phyloP scores from a whole-genome alignment of 1,140 invertebrate species.

The Ephestia elutella region DNA sequence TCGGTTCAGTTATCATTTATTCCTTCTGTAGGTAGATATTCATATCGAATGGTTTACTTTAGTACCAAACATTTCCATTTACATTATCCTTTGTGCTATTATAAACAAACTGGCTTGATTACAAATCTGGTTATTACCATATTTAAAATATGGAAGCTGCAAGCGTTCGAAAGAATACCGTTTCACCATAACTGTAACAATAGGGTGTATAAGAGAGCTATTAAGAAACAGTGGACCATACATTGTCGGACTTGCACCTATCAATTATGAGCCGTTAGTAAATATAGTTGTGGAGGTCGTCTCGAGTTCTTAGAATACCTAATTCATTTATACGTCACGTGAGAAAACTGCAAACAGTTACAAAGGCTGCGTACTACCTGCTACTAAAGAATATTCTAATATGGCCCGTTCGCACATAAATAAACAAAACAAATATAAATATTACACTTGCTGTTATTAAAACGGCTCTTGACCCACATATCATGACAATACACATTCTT shows the following conservation, averaged over 20 bases:
- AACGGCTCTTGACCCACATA: slow-evolving; percentile 1
- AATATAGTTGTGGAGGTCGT: neutral
- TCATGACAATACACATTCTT: neutral
- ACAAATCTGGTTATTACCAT: slow-evolving; percentile 16
- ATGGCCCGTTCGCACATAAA: neutral
- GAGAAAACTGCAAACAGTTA: slow-evolving; percentile 5
- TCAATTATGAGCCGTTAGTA: slow-evolving; percentile 20
- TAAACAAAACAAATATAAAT: slow-evolving; percentile 1
- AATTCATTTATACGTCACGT: neutral
- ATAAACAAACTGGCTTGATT: slow-evolving; percentile 5
- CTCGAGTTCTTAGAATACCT: neutral
- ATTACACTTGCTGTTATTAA: neutral
- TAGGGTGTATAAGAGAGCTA: slow-evolving; percentile 12
- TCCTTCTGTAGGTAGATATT: neutral
- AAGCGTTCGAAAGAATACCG: slow-evolving; percentile 12
- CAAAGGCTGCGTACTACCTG: neutral
- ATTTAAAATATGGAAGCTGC: slow-evolving; percentile 13
- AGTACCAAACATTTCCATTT: no score
- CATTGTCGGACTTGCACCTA: slow-evolving; percentile 19
- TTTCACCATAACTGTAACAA: slow-evolving; percentile 21
- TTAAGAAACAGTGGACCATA: slow-evolving; percentile 18
- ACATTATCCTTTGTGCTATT: neutral
- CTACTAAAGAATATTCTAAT: neutral
- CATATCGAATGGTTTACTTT: neutral
- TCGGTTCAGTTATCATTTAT: neutral